phyloP scores from a whole-genome alignment of 1,140 invertebrate genomes.

The Physella acuta region DNA sequence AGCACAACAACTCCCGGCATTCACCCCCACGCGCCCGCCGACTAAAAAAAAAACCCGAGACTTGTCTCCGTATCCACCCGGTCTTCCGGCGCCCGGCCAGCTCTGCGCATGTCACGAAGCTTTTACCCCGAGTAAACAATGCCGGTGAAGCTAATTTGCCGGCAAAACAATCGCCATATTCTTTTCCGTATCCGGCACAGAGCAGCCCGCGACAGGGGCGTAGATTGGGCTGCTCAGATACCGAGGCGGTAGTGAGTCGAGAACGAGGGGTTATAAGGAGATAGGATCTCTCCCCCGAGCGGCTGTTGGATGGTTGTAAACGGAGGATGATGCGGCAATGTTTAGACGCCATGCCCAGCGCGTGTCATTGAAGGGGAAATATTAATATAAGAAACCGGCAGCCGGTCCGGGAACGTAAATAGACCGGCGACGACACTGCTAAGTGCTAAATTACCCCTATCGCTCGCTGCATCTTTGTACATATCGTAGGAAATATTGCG shows the following conservation, averaged over 20 bases:
- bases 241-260: constrained; percentile 5
- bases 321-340: constrained; percentile 2
- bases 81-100: constrained; percentile 23
- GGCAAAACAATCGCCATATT: constrained; percentile 20
- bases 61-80: constrained; percentile 15
- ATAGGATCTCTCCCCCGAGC: constrained; percentile 9
- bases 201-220: constrained; percentile 7
- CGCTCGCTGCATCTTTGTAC: constrained; percentile 1
- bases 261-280: constrained; percentile 9
- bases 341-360: constrained; percentile 11
- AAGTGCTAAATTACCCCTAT: constrained; percentile 24
- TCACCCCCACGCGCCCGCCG: background rate
- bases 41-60: constrained; percentile 6
- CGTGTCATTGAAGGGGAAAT: constrained; percentile 23
- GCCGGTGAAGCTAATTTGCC: constrained; percentile 13
- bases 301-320: background rate
- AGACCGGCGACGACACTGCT: constrained; percentile 17
- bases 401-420: constrained; percentile 15
- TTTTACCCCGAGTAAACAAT: constrained; percentile 23
- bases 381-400: constrained; percentile 22
- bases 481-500: background rate
- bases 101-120: constrained; percentile 23
- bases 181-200: background rate
- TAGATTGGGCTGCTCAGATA: constrained; percentile 11
- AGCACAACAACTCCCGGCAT: constrained; percentile 16